These are phyloP conservation scores for Cephus pulcher DNA, from an alignment of 2,888 invertebrate genomes.

Conservation along the genomic window DNA sequence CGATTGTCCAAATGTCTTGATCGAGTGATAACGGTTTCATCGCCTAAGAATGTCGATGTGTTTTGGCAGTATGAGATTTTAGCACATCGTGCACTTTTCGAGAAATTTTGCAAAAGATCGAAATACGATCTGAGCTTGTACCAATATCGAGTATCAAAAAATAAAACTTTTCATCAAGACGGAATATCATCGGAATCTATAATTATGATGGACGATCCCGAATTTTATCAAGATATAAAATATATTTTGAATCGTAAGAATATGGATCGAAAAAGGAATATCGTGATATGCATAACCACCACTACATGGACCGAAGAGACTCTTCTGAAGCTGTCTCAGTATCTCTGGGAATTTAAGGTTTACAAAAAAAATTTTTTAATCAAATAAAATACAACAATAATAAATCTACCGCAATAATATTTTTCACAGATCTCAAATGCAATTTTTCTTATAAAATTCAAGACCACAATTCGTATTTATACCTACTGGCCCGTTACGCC, in stretches of 20 bases:
- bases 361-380: too few species aligned
- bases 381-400: too few species aligned
- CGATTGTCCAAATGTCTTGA: background rate
- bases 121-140: background rate
- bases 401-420: too few species aligned
- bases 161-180: background rate
- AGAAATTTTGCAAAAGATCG: background rate
- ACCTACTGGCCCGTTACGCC: constrained; percentile 1
- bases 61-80: constrained; percentile 6
- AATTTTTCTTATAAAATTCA: too few species aligned
- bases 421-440: too few species aligned
- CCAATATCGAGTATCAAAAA: background rate
- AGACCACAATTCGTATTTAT: background rate
- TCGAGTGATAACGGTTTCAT: background rate
- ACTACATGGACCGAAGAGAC: background rate
- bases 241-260: background rate
- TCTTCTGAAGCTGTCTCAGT: background rate
- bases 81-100: constrained; percentile 2
- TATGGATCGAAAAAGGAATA: constrained; percentile 11
- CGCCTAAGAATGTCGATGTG: constrained; percentile 4
- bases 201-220: background rate
- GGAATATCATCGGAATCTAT: background rate
- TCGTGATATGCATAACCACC: constrained; percentile 10
- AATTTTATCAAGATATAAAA: background rate
- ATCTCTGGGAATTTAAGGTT: too few species aligned